Evolutionary conservation across 2,888 invertebrate species (phyloP).

Genomic region (Taenaris catops): DNA sequence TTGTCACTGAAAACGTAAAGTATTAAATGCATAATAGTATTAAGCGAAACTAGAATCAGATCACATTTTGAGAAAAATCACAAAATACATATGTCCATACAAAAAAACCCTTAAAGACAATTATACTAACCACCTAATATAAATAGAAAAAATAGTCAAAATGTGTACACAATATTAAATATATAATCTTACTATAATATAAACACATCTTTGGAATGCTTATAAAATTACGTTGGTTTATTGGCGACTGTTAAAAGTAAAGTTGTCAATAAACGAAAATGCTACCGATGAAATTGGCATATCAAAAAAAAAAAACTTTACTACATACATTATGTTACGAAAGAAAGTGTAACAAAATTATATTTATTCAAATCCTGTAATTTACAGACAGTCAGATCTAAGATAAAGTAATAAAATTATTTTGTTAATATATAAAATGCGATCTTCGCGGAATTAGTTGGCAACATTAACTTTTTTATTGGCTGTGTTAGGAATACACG

Average conservation of each 20-base stretch:
- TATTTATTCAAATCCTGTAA: no score
- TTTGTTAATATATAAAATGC: constrained; percentile 29
- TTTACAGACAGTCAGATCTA: constrained; percentile 5
- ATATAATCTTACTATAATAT: constrained; percentile 32
- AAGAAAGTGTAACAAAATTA: no score
- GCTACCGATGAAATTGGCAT: no score
- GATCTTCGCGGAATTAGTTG: constrained; percentile 32
- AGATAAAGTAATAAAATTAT: no score
- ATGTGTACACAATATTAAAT: constrained; percentile 22
- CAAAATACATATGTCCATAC: constrained; percentile 3
- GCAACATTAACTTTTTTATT: constrained; percentile 41
- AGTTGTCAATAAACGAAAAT: not conserved
- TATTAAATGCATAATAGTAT: constrained; percentile 9
- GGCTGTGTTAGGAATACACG: constrained; percentile 41
- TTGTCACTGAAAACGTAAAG: no score
- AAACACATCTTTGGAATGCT: constrained; percentile 68
- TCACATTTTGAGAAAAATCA: constrained; percentile 6
- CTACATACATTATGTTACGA: no score
- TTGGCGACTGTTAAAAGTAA: constrained; percentile 1
- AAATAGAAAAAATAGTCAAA: constrained; percentile 9
- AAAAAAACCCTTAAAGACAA: not conserved
- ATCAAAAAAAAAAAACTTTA: no score
- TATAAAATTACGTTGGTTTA: constrained; percentile 5
- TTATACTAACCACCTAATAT: constrained; percentile 1
- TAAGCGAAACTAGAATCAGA: constrained; percentile 7